Evolutionary conservation across 2,797 vertebrate genomes (phyloP).

Genomic region (Synaphobranchus kaupii): DNA sequence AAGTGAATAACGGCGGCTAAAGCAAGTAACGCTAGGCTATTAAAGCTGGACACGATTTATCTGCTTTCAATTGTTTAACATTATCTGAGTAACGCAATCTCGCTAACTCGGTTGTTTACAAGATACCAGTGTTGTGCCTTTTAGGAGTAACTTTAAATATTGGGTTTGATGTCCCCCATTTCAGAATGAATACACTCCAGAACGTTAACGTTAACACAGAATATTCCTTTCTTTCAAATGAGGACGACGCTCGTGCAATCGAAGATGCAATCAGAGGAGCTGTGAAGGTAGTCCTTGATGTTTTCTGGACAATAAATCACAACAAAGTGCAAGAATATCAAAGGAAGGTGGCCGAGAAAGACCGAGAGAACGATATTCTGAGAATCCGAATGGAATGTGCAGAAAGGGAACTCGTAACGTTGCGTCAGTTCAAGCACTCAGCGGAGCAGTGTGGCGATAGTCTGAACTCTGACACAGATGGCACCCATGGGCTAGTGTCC

Average conservation of each 20-base stretch:
- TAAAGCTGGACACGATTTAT: not conserved
- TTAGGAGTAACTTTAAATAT: not conserved
- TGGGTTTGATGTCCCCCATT: constrained; percentile 18
- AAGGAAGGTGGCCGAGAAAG: constrained; percentile 39
- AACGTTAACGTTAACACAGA: not conserved
- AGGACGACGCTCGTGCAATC: constrained; percentile 36
- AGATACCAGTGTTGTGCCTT: not conserved
- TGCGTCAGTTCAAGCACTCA: constrained; percentile 16
- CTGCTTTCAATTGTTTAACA: not conserved
- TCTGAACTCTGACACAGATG: not conserved
- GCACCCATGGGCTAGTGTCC: not conserved
- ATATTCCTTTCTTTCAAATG: constrained; percentile 15
- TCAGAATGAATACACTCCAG: constrained; percentile 20
- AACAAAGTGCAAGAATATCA: constrained; percentile 37
- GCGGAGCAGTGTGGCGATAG: not conserved
- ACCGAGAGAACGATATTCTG: constrained; percentile 45
- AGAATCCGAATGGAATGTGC: constrained; percentile 31
- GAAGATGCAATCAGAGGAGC: constrained; percentile 47
- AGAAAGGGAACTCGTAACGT: constrained; percentile 39
- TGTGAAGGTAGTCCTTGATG: constrained; percentile 42
- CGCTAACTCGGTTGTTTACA: not conserved
- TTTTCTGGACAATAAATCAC: constrained; percentile 36
- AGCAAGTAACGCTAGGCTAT: not conserved
- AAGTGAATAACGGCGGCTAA: not conserved
- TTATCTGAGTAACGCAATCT: not conserved